Evolutionary conservation across 2,113 vertebrate genomes (phyloP).

Genomic region (Carassius auratus): DNA sequence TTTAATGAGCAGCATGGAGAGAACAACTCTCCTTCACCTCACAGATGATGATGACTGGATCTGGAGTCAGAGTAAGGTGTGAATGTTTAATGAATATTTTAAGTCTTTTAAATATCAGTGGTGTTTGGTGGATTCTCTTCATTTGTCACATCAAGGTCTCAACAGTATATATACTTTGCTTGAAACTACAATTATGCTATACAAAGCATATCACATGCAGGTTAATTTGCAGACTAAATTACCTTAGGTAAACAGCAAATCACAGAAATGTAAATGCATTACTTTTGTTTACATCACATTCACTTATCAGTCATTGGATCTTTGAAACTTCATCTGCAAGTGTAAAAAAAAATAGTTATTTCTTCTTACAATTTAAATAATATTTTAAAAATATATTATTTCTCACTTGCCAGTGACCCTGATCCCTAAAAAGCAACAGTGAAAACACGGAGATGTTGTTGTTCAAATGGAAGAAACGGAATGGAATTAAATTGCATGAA

Average conservation of each 20-base stretch:
- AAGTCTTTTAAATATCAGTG: background rate
- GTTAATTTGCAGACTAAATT: background rate
- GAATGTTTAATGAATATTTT: constrained; percentile 16
- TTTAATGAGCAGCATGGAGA: constrained; percentile 75
- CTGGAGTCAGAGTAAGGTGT: constrained; percentile 35
- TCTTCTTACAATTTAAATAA: too few relatives aligned
- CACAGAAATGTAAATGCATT: background rate
- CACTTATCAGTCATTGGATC: too few relatives aligned
- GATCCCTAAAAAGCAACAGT: background rate
- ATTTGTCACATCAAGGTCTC: background rate
- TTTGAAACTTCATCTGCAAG: too few relatives aligned
- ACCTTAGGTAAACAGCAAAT: background rate
- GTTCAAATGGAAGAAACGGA: background rate
- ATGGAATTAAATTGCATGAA: background rate
- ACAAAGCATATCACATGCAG: background rate
- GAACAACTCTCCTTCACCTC: constrained; percentile 59
- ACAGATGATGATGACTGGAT: constrained; percentile 64
- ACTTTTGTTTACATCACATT: background rate
- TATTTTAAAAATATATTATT: too few relatives aligned
- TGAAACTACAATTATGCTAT: background rate
- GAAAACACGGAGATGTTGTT: background rate
- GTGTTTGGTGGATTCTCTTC: background rate
- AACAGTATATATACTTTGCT: background rate
- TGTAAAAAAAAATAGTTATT: too few relatives aligned
- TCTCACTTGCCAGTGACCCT: background rate